Conservation (phyloP, 2,797 vertebrate genomes). For the Podarcis lilfordi region DNA sequence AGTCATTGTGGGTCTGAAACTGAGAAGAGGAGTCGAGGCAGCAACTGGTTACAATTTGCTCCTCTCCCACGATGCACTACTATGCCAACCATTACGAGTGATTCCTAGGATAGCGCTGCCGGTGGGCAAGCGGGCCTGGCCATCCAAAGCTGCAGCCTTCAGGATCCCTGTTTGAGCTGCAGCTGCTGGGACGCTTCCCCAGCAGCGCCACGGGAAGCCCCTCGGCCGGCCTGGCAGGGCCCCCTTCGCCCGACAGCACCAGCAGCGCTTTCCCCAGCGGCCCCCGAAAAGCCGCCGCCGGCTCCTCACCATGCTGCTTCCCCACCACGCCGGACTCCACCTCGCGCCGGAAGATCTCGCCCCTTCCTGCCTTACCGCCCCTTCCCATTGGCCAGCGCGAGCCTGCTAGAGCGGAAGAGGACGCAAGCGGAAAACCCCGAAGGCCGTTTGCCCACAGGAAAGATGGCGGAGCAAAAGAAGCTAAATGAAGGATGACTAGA, state of each 20-base stretch:
- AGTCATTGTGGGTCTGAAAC: not conserved
- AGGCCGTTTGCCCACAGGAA: not conserved
- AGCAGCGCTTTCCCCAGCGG: too few relatives aligned
- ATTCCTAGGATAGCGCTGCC: not conserved
- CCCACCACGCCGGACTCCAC: not conserved
- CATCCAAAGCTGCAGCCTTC: not conserved
- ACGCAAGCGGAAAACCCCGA: too few relatives aligned
- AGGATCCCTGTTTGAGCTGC: not conserved
- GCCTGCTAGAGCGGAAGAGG: not conserved
- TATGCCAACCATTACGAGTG: not conserved
- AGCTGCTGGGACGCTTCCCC: not conserved
- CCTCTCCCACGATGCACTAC: not conserved
- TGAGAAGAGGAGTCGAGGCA: not conserved
- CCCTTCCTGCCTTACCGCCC: not conserved
- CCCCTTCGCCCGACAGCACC: too few relatives aligned
- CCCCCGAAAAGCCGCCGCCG: too few relatives aligned
- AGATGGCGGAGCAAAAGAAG: not conserved
- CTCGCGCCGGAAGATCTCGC: not conserved
- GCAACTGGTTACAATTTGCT: not conserved
- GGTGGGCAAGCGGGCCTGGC: not conserved
- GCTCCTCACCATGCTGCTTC: not conserved
- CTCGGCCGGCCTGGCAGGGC: too few relatives aligned
- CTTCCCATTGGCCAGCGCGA: slow-evolving; percentile 11
- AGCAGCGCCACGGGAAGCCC: too few relatives aligned
- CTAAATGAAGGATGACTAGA: rapidly evolving